Base-by-base conservation (phyloP, 2,797 vertebrate species). In the Takifugu rubripes region DNA sequence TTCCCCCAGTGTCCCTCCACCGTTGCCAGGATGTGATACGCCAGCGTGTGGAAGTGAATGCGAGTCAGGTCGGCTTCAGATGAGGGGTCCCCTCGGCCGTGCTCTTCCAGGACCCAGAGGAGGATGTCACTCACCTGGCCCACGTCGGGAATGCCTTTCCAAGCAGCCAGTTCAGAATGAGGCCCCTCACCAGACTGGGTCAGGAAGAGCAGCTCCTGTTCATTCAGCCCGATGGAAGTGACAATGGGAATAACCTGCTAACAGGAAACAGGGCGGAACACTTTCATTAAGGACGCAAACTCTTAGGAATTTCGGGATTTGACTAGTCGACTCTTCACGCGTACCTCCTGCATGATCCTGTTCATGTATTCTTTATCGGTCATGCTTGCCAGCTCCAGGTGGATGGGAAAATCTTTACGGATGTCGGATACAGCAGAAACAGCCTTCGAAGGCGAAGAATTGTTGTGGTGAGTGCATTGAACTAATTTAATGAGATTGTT, bases 361-460 rank as follows among this genome's bases (percentile, higher is more conserved):
- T 89, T 93, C 97, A 99, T 97, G 79, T 94, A 94, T 53, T 96
- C 93, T 64, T 75, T 90, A 72, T 97, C 94, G 0, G 96, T 98
- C 97, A 99, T 98, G 72, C 97, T 98, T 21, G 97, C 97, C 90
- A 99, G 70, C 86, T 99, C 97, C 70, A 99, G 87, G 72, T 99
- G 97, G 65, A 99, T 84, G 44, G 96, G 95, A 61, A 95, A 81
- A 43, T 94, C 92, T 0, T 83, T 92, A 5, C 85, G 92, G 52
- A 99, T 93, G 55, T 95, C 93, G 0, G 93, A 91, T 64, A 99
- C 92, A 64, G 91, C 91, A 14, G 83, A 74, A 45, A 96, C 93
- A 1, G 93, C 94, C 97, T 98, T 77, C 1, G 47, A 25, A 49
- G 8, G 64, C 21, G 46, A 64, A 49, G 26, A 21, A 62, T 14